Evolutionary conservation across 1,140 invertebrate species (phyloP).

Genomic region (Lasaia peninsularis): DNA sequence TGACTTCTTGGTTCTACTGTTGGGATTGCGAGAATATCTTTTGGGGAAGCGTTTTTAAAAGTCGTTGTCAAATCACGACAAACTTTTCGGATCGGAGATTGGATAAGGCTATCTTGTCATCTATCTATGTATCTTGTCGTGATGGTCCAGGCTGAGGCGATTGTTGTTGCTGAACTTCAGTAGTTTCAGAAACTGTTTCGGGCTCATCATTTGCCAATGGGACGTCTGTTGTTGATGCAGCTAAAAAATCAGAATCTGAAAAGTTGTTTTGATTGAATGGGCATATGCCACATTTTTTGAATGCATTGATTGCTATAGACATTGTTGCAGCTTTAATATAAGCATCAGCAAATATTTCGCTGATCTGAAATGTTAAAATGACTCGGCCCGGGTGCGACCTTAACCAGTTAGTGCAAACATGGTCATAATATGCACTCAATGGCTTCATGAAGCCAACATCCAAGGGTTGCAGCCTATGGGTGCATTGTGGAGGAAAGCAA

Average conservation of each 20-base stretch:
- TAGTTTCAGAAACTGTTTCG: constrained; percentile 1
- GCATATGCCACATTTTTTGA: constrained; percentile 23
- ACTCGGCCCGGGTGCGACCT: constrained; percentile 30
- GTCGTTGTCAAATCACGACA: constrained; percentile 12
- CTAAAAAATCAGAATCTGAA: constrained; percentile 19
- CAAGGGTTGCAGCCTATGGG: constrained; percentile 48
- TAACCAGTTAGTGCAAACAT: constrained; percentile 30
- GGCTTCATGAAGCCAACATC: constrained; percentile 54
- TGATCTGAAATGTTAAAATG: constrained; percentile 40
- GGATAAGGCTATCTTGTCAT: neutral
- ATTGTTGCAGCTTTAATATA: constrained; percentile 48
- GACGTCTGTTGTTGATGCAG: constrained; percentile 10
- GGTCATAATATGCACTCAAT: constrained; percentile 45
- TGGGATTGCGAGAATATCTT: constrained; percentile 33
- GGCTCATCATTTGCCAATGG: neutral
- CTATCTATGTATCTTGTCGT: too few relatives aligned
- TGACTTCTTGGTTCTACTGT: constrained; percentile 26
- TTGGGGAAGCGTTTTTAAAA: constrained; percentile 33
- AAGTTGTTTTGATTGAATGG: constrained; percentile 22
- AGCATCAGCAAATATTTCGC: constrained; percentile 46
- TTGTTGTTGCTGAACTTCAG: constrained; percentile 3
- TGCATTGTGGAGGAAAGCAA: constrained; percentile 52
- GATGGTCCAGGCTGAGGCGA: neutral
- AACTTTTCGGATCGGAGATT: neutral
- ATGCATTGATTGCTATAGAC: constrained; percentile 32